Base-by-base conservation (phyloP, 2,113 vertebrate genomes). In the Furnarius figulus region DNA sequence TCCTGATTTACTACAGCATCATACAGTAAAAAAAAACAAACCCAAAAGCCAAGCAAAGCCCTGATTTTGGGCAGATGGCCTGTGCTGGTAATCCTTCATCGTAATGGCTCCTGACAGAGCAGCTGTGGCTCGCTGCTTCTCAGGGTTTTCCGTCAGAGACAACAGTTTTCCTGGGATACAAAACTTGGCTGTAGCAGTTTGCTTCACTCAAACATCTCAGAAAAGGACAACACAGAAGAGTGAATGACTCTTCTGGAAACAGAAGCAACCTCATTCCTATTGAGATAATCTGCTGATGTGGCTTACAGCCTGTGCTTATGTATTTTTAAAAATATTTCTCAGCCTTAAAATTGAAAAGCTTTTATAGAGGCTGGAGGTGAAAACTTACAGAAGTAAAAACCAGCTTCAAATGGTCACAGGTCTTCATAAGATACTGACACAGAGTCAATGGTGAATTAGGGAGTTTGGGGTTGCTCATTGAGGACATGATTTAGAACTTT, bases 11-110 rank as follows among this genome's bases (percentile, higher is more conserved):
- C 70, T 47, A 53, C 58, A 85, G 65, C 85, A 65, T 65, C 47
- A 23, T 46, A 39, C 7, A 62, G 22, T 9, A 2, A 42, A 76
- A 76, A 52, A 50, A 22, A 68, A 16, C 5, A 42, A 12, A 2
- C 9, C 44, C 31, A 49, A 40, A 44, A 14, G 21, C 52, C 50
- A 72, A 85, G 63, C 75, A 90, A 94, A 62, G 18, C 39, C 55
- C 50, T 33, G 42, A 52, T 56, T 76, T 78, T 0, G 0, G 88
- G 79, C 95, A 96, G 93, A 95, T 97, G 96, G 95, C 40, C 37
- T 90, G 53, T 85, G 73, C 86, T 93, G n/a, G 53, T 96, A 94
- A 96, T 97, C 95, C 83, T 84, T 95, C 96, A 90, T 79, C 1
- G 0, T 89, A 92, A 97, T 90, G 80, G 80, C 61, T 90, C 53